Evolutionary conservation across 2,797 vertebrate genomes (phyloP), one percentile per base, ranked within the genome.

Genomic region (Hapalemur alaotrensis): DNA sequence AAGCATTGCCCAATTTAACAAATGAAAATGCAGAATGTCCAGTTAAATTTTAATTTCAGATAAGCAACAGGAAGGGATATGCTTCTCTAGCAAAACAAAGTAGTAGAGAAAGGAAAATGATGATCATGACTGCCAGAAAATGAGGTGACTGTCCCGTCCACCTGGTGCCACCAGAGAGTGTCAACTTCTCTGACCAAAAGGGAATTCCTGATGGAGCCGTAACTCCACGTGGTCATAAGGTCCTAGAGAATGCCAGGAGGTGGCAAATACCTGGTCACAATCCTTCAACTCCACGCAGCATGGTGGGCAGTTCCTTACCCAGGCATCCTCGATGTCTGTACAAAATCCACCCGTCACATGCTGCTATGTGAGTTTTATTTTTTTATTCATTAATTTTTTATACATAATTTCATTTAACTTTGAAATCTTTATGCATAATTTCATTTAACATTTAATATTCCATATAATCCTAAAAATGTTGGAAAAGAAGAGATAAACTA

Each of bases 1-100:
- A 70, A 91, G 4, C 20, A 15, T 50, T 35, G 35, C 67, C 54
- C 75, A 59, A 88, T 25, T 54, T 67, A 75, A 63, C 79, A 65
- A 89, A 91, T 46, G 35, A 94, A 89, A 91, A 83, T 30, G 1
- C 6, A 67, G 22, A 8, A n/a, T 7, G 0, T 7, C 41, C 25
- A 14, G 20, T 72, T 32, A 59, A 22, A 43, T 23, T 46, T 85
- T 93, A 89, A 81, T 73, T 96, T 82, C 38, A n/a, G 67, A 87
- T 54, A 83, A 32, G 65, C 63, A 84, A 30, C 22, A 38, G 61
- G 54, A 89, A 65, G 9, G 41, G 69, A 78, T 67, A 67, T 28
- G 4, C 12, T 20, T 69, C 43, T 65, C 14, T 7, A 72, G 73
- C 28, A 63, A 85, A 95, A 41, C 57, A 84, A 65, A 82, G 25